A percentile compares a stretch with the other conserved stretches of the same genome.
phyloP scores from a whole-genome alignment of 1,140 invertebrate genomes.

The Nixonia krombeini region DNA sequence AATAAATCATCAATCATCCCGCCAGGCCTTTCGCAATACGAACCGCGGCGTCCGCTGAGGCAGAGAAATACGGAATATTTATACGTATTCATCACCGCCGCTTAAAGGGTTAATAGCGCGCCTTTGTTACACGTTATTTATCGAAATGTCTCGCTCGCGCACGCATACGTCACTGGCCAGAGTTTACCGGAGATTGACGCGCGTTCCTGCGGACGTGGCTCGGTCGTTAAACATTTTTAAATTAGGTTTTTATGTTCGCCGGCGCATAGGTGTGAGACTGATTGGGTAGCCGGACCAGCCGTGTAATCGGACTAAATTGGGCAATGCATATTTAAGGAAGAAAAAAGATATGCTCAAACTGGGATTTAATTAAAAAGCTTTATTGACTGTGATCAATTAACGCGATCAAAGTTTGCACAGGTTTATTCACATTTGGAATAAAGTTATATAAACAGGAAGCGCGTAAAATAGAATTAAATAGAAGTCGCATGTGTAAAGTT shows the following conservation, averaged over 20 bases:
- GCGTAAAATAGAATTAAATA: too few species aligned
- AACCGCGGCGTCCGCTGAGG: background rate
- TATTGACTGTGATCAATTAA: too few species aligned
- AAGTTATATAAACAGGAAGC: too few species aligned
- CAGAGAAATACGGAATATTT: constrained; percentile 4
- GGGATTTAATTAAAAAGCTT: too few species aligned
- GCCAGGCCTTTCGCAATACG: background rate
- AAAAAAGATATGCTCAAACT: too few species aligned
- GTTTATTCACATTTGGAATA: too few species aligned
- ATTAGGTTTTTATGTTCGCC: constrained; percentile 59
- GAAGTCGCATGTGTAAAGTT: too few species aligned
- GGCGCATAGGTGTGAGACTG: constrained; percentile 40
- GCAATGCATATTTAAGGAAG: constrained; percentile 62
- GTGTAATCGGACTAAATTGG: constrained; percentile 65
- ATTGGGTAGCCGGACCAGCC: constrained; percentile 37
- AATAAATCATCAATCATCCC: constrained; percentile 3
- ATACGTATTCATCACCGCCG: constrained; percentile 6
- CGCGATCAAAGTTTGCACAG: too few species aligned
- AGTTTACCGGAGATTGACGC: constrained; percentile 45
- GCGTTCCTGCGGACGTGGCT: constrained; percentile 37
- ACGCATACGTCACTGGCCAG: constrained; percentile 30
- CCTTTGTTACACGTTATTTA: constrained; percentile 33
- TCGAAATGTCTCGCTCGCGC: constrained; percentile 29
- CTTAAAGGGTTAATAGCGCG: constrained; percentile 34
- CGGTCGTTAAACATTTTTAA: constrained; percentile 60